A percentile compares a stretch with the other conserved stretches of the same genome.
Evolutionary conservation across 1,140 invertebrate genomes (phyloP).

Genomic region (Aphis craccivora): DNA sequence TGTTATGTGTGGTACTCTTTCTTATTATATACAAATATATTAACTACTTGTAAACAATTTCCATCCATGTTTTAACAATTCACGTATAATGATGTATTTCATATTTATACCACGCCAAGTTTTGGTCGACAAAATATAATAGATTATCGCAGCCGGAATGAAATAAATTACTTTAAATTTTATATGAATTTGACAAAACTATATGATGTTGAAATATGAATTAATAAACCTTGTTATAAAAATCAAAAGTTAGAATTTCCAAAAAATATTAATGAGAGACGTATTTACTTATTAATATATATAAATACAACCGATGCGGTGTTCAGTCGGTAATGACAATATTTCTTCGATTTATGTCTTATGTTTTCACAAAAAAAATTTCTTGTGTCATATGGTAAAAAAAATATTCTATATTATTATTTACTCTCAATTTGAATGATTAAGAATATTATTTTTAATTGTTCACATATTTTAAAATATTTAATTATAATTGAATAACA

Average conservation of each 20-base stretch:
- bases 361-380: too few species aligned
- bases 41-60: too few species aligned
- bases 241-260: background rate
- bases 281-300: background rate
- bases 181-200: background rate
- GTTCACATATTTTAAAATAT: background rate
- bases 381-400: background rate
- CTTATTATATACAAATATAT: background rate
- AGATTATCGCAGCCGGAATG: background rate
- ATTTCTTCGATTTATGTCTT: background rate
- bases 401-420: background rate
- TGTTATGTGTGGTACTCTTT: background rate
- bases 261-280: background rate
- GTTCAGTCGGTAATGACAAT: background rate
- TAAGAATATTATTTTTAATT: background rate
- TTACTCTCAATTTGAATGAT: background rate
- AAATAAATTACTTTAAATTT: background rate
- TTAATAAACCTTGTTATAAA: background rate
- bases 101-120: background rate
- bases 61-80: background rate
- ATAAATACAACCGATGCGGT: background rate
- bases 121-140: background rate
- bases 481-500: background rate
- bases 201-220: background rate
- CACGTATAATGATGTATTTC: background rate